Base-by-base conservation (phyloP, 2,113 vertebrate genomes). In the Elanoides forficatus region DNA sequence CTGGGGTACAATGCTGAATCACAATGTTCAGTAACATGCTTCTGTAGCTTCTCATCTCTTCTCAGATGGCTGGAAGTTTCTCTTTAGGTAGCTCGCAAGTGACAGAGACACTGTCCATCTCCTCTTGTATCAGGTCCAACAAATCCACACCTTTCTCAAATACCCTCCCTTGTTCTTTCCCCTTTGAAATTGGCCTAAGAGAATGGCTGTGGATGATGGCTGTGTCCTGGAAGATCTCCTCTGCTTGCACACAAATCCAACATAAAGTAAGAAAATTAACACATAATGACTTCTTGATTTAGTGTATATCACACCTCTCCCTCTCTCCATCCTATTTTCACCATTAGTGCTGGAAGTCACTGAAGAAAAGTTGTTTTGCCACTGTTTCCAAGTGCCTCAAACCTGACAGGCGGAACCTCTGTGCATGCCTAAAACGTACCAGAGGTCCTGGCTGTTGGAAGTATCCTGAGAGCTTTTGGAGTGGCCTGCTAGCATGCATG, bases 21-120 rank as follows among this genome's bases (percentile, higher is more conserved):
- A 29, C 0, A 3, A 75, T 0, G 4, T 47, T 60, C 47, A 50
- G n/a, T 12, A 67, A 67, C 0, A 0, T 15, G 15, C 9, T 59
- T 85, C 43, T 63, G n/a, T 38, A 63, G 56, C 18, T 85, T 50
- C 50, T 88, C 36, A 17, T 48, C 43, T 68, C 68, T 67, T 73
- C 38, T 68, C n/a, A 55, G 34, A 30, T 1, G 1, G 42, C 9
- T 81, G 20, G 18, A 93, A 42, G 32, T 23, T 81, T 90, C 65
- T 75, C 47, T 75, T 83, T 17, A 36, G 34, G 26, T 17, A 40
- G 25, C 14, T 52, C 58, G 18, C 45, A 62, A 55, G 14, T 42
- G 22, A 56, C 12, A 71, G 56, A 83, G 30, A 48, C 26, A 52
- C 16, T 40, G 17, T 25, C 30, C 13, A 20, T 32, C 29, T 71